Base-by-base conservation (phyloP, 2,113 vertebrate species). In the Ochotona princeps region DNA sequence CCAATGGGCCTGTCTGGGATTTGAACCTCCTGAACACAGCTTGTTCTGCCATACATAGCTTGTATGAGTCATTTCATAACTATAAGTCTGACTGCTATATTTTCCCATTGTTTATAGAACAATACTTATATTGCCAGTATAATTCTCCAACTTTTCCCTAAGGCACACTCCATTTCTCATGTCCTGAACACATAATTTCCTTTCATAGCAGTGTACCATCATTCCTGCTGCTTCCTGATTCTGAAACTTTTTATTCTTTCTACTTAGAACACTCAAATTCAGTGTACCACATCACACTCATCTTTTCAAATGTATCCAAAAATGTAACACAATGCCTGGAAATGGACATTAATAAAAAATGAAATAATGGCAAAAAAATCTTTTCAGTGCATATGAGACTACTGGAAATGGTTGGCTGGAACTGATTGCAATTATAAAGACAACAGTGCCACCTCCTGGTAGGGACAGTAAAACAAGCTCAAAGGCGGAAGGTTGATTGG, bases 361-460 rank as follows among this genome's bases (percentile, higher is more conserved):
- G 20, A 83, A 81, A 44, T 72, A 66, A 89, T 1, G 1, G 26
- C 8, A 72, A 92, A 75, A 72, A 92, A 74, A 80, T 32, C 38
- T 2, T 15, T 86, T 32, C 61, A 32, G 44, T 47, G 21, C 17
- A 44, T 13, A 28, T 10, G 30, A 87, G 44, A 95, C 13, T 17
- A 83, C n/a, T 51, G 25, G 54, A 88, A 83, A 78, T 11, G 23
- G 73, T 8, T 18, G 38, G 10, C 35, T 74, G 15, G 32, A 74
- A 69, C 18, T 35, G 30, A 15, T 54, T 72, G 30, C 18, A 89
- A 94, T 65, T 75, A 11, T 44, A 67, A 75, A 38, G 35, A 91
- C 3, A 82, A 74, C 28, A 69, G 32, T 90, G 84, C 90, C 87
- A 80, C 72, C 89, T 91, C 7, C 80, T 93, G 91, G 81, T 49